Percentiles rank a stretch among this genome's conserved stretches.
Conservation (phyloP, 2,888 invertebrate species). For the Orthosia incerta region DNA sequence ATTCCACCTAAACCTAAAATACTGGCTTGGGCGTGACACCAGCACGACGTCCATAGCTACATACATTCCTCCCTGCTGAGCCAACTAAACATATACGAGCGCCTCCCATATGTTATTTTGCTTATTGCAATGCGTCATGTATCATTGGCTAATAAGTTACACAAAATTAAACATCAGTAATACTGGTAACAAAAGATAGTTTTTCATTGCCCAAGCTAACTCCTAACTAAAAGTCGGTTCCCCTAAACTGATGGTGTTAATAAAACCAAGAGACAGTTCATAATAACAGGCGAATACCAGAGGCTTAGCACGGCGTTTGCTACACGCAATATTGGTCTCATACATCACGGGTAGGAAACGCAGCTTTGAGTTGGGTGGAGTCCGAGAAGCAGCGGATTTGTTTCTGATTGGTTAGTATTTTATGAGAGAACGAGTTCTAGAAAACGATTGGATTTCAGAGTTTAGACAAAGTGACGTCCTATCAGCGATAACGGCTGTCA, state of each 20-base stretch:
- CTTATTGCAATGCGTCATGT: no score
- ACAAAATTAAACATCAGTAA: no score
- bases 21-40: no score
- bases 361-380: slow-evolving; percentile 24
- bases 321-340: slow-evolving; percentile 62
- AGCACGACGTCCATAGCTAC: no score
- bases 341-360: slow-evolving; percentile 56
- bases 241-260: slow-evolving; percentile 33
- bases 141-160: no score
- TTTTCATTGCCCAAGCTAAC: neutral
- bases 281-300: slow-evolving; percentile 44
- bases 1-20: neutral
- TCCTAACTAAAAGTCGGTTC: neutral
- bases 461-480: no score
- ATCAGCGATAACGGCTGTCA: no score
- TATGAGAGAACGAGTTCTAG: neutral
- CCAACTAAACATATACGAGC: no score
- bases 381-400: slow-evolving; percentile 1
- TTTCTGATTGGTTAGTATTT: neutral
- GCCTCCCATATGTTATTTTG: no score
- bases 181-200: neutral
- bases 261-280: slow-evolving; percentile 54
- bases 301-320: slow-evolving; percentile 42
- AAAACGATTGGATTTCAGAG: neutral
- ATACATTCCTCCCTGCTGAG: no score